Evolutionary conservation across 2,888 invertebrate genomes (phyloP).

Genomic region (Deroplatys truncata): DNA sequence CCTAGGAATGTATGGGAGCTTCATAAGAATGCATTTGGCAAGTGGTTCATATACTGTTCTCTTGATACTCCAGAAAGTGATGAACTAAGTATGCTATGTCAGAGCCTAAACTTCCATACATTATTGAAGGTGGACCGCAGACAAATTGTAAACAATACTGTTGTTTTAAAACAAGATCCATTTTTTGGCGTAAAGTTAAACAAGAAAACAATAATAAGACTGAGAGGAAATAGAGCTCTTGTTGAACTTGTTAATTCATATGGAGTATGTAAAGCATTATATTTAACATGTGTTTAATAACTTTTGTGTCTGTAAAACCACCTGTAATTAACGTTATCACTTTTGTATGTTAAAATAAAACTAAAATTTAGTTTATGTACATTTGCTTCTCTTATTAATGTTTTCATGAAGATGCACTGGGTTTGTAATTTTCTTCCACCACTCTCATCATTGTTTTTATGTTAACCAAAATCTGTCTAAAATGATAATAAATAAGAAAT

Average conservation of each 20-base stretch:
- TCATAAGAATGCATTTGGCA: background rate
- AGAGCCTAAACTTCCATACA: background rate
- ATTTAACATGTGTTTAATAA: background rate
- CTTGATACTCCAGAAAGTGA: background rate
- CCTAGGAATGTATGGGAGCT: background rate
- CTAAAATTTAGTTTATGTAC: too few species aligned
- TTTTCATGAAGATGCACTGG: too few species aligned
- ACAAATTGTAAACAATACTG: background rate
- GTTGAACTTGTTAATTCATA: background rate
- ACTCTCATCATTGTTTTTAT: too few species aligned
- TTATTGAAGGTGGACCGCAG: background rate
- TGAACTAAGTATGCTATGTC: background rate
- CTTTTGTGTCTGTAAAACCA: too few species aligned
- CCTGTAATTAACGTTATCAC: too few species aligned
- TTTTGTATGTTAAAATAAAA: too few species aligned
- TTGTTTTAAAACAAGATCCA: background rate
- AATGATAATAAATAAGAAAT: too few species aligned
- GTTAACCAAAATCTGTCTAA: too few species aligned
- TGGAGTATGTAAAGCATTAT: background rate
- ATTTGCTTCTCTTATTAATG: too few species aligned
- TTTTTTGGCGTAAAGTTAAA: background rate
- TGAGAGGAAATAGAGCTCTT: slow-evolving; percentile 5
- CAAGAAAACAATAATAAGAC: background rate
- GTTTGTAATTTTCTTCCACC: too few species aligned
- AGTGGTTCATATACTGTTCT: background rate